Base-by-base conservation (phyloP, 2,797 vertebrate genomes). In the Centroberyx gerrardi region DNA sequence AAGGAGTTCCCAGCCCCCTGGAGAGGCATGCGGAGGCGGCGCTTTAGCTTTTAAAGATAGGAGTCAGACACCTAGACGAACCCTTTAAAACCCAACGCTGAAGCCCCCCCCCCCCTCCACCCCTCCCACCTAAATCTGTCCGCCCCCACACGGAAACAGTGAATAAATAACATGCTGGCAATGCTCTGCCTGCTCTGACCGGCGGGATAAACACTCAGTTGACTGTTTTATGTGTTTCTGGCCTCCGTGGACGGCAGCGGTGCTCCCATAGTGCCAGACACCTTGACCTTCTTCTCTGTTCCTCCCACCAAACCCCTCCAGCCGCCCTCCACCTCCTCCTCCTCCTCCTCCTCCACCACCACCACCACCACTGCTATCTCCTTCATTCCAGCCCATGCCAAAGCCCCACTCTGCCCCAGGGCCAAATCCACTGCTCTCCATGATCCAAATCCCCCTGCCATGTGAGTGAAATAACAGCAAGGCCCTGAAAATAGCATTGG, bases 371-470 rank as follows among this genome's bases (percentile, higher is more conserved):
- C 53, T 49, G 13, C 54, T 48, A 59, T 62, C 75, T 74, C 79
- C 60, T 76, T 80, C 65, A 63, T 76, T 86, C 42, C 67, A 63
- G 56, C 55, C 67, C 15, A 73, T 86, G 84, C 72, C 84, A 83
- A 78, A 74, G 76, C 80, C 84, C 68, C 83, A 74, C 76, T 79
- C 72, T 86, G 76, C 77, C 87, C 80, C 3, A 27, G 75, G 81
- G 90, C 88, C 86, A 89, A 90, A 91, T 92, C 82, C 81, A 84
- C 59, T n/a, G 67, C 83, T 81, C 70, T 71, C 75, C 84, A 77
- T 74, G 70, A 67, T 84, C 86, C 88, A 92, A 88, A 91, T 89
- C 83, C 87, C 87, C 77, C 58, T 73, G 84, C 86, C 81, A 79
- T 88, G 82, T 56, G 78, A 86, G 86, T 56, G 63, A 82, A 87